A percentile compares a stretch with the other conserved stretches of the same genome.
phyloP scores from a whole-genome alignment of 2,113 vertebrate genomes.

The Charadrius vociferus region DNA sequence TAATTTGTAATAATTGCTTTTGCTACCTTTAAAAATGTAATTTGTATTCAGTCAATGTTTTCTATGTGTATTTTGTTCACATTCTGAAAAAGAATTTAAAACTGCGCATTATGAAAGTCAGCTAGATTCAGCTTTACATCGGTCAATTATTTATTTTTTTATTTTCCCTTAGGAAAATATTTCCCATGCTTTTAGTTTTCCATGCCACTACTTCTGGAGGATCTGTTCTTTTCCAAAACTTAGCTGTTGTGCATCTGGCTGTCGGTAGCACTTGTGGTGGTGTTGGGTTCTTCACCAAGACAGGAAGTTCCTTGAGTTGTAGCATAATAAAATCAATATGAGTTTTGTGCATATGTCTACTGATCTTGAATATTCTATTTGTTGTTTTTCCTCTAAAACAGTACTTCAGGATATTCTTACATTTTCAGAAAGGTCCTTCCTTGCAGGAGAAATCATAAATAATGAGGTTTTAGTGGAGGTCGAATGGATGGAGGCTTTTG shows the following conservation, averaged over 20 bases:
- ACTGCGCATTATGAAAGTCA: background rate
- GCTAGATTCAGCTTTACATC: background rate
- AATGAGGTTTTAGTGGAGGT: background rate
- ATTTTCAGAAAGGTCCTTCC: background rate
- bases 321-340: background rate
- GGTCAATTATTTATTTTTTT: background rate
- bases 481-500: background rate
- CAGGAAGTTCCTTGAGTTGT: background rate
- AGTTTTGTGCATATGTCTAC: background rate
- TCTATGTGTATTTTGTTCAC: background rate
- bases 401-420: background rate
- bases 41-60: background rate
- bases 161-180: background rate
- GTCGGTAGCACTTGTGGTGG: background rate
- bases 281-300: background rate
- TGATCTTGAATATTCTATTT: background rate
- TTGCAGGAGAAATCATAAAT: background rate
- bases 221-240: background rate
- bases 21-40: background rate
- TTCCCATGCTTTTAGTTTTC: background rate
- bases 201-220: background rate
- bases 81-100: background rate
- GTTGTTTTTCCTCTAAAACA: background rate
- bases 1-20: background rate
- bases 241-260: background rate